Base-by-base conservation (phyloP, 2,888 invertebrate genomes). In the Alcis repandata region DNA sequence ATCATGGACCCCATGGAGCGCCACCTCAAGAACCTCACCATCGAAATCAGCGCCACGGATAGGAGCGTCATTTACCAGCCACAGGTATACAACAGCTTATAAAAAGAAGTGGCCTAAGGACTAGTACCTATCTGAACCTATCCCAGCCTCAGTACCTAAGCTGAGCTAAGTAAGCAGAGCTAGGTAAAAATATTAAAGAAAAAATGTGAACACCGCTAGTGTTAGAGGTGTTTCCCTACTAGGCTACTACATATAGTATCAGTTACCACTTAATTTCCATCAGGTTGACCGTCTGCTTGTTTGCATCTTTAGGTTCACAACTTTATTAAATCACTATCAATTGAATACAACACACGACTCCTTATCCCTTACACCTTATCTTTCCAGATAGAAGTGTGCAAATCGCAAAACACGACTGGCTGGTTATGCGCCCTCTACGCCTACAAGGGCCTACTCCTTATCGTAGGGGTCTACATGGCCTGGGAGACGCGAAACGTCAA, bases 401-500 rank as follows among this genome's bases (percentile, higher is more conserved):
- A 96, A 77, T 98, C 98, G 0, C 95, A 96, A 75, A 97, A 98
- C 87, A 97, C 97, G 11, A 96, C 96, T 43, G 97, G 97, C 52
- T 98, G 98, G 98, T 94, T 98, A n/a, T 96, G 97, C 53, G 97
- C 96, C 0, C 95, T 98, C 11, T 98, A 98, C 87, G 97, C 96
- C 9, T 98, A 98, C 94, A 98, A 98, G 88, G 98, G 97, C 1
- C 94, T 98, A 0, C 94, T 98, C 17, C 94, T 98, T 15, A 95
- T 98, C 33, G 98, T 98, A 67, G 98, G 98, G 0, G 97, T 98
- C 3, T 98, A 98, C 91, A 98, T 98, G 98, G 98, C 98, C 0
- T 98, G 98, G 98, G 98, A 98, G 91, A 98, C 98, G 10, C 95
- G 97, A 57, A 96, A 97, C 85, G 98, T 98, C 22, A 98, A 98